Evolutionary conservation across 2,113 vertebrate genomes (phyloP), one percentile per base, ranked within the genome.

Genomic region (Triplophysa dalaica): DNA sequence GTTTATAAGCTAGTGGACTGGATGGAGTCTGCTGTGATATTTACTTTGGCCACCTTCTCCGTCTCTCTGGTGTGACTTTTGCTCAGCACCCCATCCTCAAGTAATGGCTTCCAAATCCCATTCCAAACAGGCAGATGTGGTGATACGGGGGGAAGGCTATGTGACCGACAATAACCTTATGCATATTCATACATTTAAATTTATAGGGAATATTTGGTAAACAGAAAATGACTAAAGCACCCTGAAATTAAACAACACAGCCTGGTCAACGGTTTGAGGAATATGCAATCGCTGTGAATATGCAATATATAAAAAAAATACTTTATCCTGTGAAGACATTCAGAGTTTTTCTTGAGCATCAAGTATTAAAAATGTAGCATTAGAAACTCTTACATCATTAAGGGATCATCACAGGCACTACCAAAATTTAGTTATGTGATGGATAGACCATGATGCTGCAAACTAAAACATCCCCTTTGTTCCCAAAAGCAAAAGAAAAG

Each of bases 21-120:
- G 43, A 82, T 81, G 33, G 78, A 73, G 75, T 64, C 41, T 77
- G 38, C 43, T 21, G 7, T 56, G 70, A 81, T 81, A 83, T 86
- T 87, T 80, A 83, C 75, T 79, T 16, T n/a, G 54, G 67, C 76
- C 8, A 16, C 76, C 19, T 62, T 52, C 16, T 19, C 79, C 6
- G 13, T 60, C 67, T 60, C 29, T 43, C 43, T 41, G 83, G 72
- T 73, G 75, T 69, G 75, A 78, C 54, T 80, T 82, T 79, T 79
- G 75, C 85, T 85, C 77, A 61, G 17, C 21, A 56, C 19, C 67
- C 45, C 3, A 65, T 64, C 21, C 67, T 66, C 48, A 29, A 22
- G 43, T 65, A 69, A 75, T 74, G 56, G 56, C 56, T 48, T 19
- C 43, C 60, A 65, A 38, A 77, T 54, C 61, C 52, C 33, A 22